Evolutionary conservation across 2,113 vertebrate species (phyloP), one percentile per base, ranked within the genome.

Genomic region (Pholis gunnellus): DNA sequence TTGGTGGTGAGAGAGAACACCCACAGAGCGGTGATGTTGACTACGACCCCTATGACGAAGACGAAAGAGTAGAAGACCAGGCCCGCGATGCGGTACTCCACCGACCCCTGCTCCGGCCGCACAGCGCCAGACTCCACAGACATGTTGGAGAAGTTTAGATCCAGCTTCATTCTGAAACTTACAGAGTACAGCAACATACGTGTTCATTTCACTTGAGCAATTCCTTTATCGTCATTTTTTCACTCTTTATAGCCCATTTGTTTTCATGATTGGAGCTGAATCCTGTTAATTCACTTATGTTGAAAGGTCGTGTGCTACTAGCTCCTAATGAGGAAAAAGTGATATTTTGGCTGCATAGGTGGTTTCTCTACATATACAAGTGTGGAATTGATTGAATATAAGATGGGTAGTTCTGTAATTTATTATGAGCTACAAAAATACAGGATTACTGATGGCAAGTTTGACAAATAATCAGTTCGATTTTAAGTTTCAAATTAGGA

Each of bases 1-100:
- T 99, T 99, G 78, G 98, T 99, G 77, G 96, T 98, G 73, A 98
- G 96, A 69, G 97, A 97, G 91, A 99, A 99, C 60, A 99, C 98
- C 98, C 97, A 99, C 22, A 99, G 87, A 1, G 98, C 98, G 0
- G 96, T 97, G 82, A 96, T 46, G 7, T 99, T 99, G 64, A 99
- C 98, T 20, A 96, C 5, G 22, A 97, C 63, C 79, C 98, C 98
- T 9, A 97, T 95, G 71, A 70, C 2, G 60, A 99, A 96, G 85
- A 99, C 86, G 79, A 96, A 94, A 65, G 95, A 85, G 88, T 98
- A 98, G 94, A 98, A 99, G 80, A 97, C 92, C 34, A 98, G 93
- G 57, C 96, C 95, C 1, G 94, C 90, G 1, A 95, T 92, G 81
- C 94, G 95, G 90, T 96, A 97, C 81, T 98, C 97, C 46, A 87